Percentiles rank a stretch among this genome's conserved stretches.
Conservation (phyloP, 2,113 vertebrate species). For the Malaclemys terrapin region DNA sequence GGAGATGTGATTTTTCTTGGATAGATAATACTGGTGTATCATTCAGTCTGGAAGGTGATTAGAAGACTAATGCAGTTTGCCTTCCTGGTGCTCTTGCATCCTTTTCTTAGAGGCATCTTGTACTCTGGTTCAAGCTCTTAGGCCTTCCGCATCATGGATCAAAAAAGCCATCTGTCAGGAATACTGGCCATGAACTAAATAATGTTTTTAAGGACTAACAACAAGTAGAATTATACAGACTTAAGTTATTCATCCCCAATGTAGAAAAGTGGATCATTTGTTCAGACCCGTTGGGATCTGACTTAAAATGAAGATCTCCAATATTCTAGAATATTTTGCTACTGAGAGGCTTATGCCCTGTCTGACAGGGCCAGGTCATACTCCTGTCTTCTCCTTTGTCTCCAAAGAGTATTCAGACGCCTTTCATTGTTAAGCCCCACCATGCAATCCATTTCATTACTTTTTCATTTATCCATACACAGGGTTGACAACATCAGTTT, state of each 20-base stretch:
- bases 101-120: accelerated
- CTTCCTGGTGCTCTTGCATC: neutral
- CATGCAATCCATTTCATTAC: no score
- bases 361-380: neutral
- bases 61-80: accelerated
- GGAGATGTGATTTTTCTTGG: neutral
- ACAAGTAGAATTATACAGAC: neutral
- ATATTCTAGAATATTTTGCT: neutral
- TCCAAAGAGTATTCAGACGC: no score
- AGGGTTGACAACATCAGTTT: no score
- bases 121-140: neutral
- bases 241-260: neutral
- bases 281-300: neutral
- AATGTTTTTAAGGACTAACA: neutral
- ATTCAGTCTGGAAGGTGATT: neutral
- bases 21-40: neutral
- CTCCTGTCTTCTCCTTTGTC: neutral
- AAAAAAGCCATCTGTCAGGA: neutral
- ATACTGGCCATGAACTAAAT: neutral
- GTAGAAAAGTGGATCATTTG: neutral
- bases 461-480: no score
- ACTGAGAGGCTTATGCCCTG: neutral
- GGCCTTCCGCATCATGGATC: neutral
- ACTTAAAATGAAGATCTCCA: neutral
- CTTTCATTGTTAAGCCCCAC: no score